Conservation (phyloP, 64 coral and sea anemone species). For the Cladopsammia gracilis region DNA sequence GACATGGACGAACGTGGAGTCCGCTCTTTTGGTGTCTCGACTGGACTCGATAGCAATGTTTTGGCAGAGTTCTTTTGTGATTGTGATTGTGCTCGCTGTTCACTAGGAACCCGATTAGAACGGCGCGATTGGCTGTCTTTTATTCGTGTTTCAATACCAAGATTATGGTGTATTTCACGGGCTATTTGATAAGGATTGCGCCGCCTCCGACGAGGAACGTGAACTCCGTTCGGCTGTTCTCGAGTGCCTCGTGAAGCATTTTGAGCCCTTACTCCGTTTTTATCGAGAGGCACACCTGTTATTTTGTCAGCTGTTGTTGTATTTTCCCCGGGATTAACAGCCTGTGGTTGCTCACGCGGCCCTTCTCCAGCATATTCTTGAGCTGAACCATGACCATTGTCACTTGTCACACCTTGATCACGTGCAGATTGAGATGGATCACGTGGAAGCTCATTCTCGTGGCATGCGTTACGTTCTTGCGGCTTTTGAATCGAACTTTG, state of each 20-base stretch:
- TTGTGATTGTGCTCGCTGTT: not conserved
- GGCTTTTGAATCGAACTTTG: conserved; percentile 9
- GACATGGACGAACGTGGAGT: conserved; percentile 56
- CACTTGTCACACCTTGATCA: conserved; percentile 12
- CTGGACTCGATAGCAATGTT: not conserved
- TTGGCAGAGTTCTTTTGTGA: not conserved
- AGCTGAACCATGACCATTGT: not conserved
- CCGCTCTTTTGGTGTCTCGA: conserved; percentile 35
- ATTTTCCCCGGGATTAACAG: not conserved
- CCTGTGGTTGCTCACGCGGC: conserved; percentile 26
- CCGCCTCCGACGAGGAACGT: conserved; percentile 3
- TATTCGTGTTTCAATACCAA: conserved; percentile 36
- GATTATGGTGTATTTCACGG: conserved; percentile 42
- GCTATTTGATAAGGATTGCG: conserved; percentile 60
- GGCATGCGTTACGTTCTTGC: not conserved
- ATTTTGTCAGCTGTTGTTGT: not conserved
- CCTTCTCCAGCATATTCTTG: conserved; percentile 37
- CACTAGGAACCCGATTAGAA: not conserved
- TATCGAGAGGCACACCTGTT: conserved; percentile 1
- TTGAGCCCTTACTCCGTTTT: conserved; percentile 27
- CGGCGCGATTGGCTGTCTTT: conserved; percentile 1
- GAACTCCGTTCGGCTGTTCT: conserved; percentile 36
- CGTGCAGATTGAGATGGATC: not conserved
- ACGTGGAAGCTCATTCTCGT: conserved; percentile 1
- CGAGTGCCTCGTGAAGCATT: not conserved